Base-by-base conservation (phyloP, 1,140 invertebrate species). In the Scaptomyza montana region DNA sequence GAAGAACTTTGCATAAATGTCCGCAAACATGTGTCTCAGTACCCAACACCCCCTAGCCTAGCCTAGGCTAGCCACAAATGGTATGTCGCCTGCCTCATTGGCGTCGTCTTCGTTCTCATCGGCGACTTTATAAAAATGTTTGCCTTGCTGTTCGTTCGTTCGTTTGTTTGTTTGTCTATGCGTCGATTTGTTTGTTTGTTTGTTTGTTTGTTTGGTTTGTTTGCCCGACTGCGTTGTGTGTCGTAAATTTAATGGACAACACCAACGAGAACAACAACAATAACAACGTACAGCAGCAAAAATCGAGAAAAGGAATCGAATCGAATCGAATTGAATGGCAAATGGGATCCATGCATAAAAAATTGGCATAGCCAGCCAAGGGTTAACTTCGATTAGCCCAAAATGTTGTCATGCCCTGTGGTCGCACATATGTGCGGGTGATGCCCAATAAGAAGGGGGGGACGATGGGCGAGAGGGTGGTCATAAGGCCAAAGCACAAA, bases 41-140 rank as follows among this genome's bases (percentile, higher is more conserved):
- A 30, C 79, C 56, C 72, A 47, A 9, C 21, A 3, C 43, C 55
- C 75, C 56, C 30, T 30, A 5, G 2, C 30, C 30, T 5, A 1
- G 1, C 30, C 4, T 5, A 2, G 2, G 2, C 30, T 33, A 0
- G 5, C 30, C 30, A 5, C 30, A 33, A n/a, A 8, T n/a, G 39
- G 5, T 4, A 43, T 12, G 21, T 28, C 13, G 36, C 25, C 25
- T 64, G 41, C 43, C 69, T 66, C 47, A 64, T 65, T 71, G 56
- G 68, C 39, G 10, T 75, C 63, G 39, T 45, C 16, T 43, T 43
- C 39, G 33, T 57, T 45, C n/a, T 36, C 56, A 41, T 51, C 39
- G 82, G 82, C 79, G 79, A 87, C 84, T 89, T 82, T 89, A 89
- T 89, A 89, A 89, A 89, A 89, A 89, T 89, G 84, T 89, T 89